phyloP scores from a whole-genome alignment of 2,113 vertebrate genomes.

The Myotis lucifugus region DNA sequence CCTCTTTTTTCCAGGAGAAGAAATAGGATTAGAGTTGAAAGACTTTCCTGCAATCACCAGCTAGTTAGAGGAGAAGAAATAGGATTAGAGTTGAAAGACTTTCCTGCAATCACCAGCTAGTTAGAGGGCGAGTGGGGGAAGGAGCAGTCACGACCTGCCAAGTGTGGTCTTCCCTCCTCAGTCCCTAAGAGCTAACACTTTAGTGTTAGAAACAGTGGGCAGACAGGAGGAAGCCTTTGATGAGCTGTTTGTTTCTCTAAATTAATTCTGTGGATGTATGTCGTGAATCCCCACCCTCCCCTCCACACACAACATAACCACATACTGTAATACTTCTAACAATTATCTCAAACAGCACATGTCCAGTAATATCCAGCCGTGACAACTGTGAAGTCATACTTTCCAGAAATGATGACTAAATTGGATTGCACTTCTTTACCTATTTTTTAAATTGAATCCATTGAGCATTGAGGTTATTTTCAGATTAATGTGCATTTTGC shows the following conservation, averaged over 20 bases:
- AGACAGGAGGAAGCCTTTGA: background rate
- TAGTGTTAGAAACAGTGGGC: background rate
- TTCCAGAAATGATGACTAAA: conserved; percentile 14
- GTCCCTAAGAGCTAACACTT: no score
- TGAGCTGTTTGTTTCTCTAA: background rate
- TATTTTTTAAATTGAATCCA: conserved; percentile 24
- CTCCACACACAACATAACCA: background rate
- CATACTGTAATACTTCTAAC: background rate
- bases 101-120: no score
- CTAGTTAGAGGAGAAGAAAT: background rate
- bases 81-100: background rate
- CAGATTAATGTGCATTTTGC: background rate
- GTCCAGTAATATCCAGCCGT: background rate
- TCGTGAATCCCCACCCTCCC: background rate
- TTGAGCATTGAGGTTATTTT: background rate
- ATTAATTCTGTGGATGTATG: background rate
- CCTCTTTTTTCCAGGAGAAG: background rate
- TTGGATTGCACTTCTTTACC: background rate
- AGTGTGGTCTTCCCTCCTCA: no score
- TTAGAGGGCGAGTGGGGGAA: background rate
- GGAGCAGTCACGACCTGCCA: background rate
- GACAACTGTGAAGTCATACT: background rate
- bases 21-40: background rate
- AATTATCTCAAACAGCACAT: background rate
- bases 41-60: no score